A percentile compares a stretch with the other conserved stretches of the same genome.
Evolutionary conservation across 2,113 vertebrate genomes (phyloP).

Genomic region (Megaceryle torquata): DNA sequence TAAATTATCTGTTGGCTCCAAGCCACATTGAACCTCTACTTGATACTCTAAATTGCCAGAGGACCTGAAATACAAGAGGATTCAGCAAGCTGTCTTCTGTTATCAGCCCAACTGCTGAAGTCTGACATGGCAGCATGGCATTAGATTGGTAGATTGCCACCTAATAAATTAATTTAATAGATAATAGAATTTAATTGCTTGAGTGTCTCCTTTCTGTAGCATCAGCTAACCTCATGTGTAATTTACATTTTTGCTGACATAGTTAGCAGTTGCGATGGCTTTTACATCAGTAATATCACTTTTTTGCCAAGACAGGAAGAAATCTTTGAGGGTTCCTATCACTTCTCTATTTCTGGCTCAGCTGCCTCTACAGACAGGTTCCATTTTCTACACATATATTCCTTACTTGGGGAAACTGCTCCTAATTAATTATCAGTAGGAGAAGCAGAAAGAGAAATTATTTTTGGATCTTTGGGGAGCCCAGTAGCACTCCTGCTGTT

Average conservation of each 20-base stretch:
- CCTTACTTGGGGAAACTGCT: neutral
- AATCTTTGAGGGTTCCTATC: neutral
- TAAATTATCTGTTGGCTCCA: constrained; percentile 49
- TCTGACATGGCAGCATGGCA: neutral
- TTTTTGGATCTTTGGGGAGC: neutral
- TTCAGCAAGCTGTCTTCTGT: constrained; percentile 34
- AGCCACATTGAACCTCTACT: neutral
- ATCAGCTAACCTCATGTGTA: constrained; percentile 33
- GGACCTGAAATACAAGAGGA: neutral
- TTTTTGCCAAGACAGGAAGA: neutral
- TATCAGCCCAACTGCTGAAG: neutral
- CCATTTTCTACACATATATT: neutral
- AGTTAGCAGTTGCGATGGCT: neutral
- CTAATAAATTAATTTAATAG: constrained; percentile 56
- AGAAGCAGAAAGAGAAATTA: neutral
- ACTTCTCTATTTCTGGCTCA: neutral
- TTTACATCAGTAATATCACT: neutral
- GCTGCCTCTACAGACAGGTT: neutral
- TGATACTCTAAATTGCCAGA: constrained; percentile 19
- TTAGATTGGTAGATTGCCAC: constrained; percentile 51
- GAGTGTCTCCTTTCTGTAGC: neutral
- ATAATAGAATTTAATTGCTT: constrained; percentile 50
- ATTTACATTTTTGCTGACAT: constrained; percentile 20
- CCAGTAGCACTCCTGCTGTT: neutral
- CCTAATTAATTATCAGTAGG: neutral